Conservation (phyloP, 2,113 vertebrate genomes). For the Heterotis niloticus region DNA sequence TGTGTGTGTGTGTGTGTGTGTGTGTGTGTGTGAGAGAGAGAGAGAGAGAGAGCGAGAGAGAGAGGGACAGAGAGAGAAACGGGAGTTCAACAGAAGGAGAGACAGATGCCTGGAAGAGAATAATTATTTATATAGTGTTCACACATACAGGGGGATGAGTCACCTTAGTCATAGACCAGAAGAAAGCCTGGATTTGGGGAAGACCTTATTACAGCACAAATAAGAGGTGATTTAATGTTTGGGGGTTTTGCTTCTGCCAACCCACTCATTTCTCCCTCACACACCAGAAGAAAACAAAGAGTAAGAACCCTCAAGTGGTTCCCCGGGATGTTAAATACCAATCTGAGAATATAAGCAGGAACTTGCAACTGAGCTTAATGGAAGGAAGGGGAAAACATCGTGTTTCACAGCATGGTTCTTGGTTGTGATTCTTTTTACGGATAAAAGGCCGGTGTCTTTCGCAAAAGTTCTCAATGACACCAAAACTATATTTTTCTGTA, state of each 20-base stretch:
- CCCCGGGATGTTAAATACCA: neutral
- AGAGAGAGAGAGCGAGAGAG: no score
- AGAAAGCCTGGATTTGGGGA: conserved; percentile 46
- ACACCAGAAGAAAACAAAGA: neutral
- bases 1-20: no score
- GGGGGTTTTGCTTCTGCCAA: neutral
- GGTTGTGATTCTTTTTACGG: neutral
- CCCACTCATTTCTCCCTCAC: neutral
- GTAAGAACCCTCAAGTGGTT: neutral
- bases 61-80: no score
- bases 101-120: conserved; percentile 51
- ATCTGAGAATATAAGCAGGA: neutral
- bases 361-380: neutral
- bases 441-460: no score
- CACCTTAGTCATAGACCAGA: conserved; percentile 48
- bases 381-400: neutral
- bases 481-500: neutral
- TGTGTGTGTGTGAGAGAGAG: no score
- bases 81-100: conserved; percentile 46
- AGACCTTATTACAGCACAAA: conserved; percentile 54
- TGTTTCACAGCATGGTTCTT: neutral
- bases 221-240: conserved; percentile 34
- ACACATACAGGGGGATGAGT: conserved; percentile 49
- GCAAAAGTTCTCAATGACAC: neutral
- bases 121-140: conserved; percentile 55